phyloP scores from a whole-genome alignment of 2,888 invertebrate species.

The Resseliella maxima region DNA sequence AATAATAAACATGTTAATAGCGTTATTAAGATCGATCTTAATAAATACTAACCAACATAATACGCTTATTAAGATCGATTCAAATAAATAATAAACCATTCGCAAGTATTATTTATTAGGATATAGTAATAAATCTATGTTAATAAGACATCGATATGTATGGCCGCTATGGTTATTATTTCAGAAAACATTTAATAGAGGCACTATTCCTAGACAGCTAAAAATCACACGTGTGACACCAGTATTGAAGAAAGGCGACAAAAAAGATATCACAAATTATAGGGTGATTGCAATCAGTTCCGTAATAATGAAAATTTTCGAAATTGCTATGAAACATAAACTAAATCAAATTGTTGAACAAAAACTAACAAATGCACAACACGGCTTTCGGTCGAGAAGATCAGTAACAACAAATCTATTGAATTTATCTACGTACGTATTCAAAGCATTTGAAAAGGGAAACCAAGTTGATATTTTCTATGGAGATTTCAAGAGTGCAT shows the following conservation, averaged over 20 bases:
- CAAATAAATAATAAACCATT: too few relatives aligned
- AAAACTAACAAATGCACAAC: not conserved
- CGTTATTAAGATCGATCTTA: too few relatives aligned
- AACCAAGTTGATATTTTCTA: not conserved
- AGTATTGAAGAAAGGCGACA: not conserved
- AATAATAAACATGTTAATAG: too few relatives aligned
- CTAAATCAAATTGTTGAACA: not conserved
- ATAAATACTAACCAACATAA: too few relatives aligned
- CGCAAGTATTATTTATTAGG: too few relatives aligned
- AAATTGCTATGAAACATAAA: too few relatives aligned
- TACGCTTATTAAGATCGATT: too few relatives aligned
- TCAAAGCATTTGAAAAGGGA: not conserved
- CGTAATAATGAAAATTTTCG: not conserved
- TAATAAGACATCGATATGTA: too few relatives aligned
- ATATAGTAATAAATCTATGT: too few relatives aligned
- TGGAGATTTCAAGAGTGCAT: conserved; percentile 31
- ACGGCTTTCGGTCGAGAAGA: not conserved
- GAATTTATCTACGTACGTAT: not conserved
- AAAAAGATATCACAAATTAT: not conserved
- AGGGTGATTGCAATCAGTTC: not conserved
- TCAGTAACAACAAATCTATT: not conserved
- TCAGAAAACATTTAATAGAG: not conserved
- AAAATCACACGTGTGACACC: not conserved
- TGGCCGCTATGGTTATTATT: not conserved
- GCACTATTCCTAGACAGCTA: not conserved